phyloP scores from a whole-genome alignment of 37 sponge, comb jelly and placozoan species.

The Axinella damicornis region DNA sequence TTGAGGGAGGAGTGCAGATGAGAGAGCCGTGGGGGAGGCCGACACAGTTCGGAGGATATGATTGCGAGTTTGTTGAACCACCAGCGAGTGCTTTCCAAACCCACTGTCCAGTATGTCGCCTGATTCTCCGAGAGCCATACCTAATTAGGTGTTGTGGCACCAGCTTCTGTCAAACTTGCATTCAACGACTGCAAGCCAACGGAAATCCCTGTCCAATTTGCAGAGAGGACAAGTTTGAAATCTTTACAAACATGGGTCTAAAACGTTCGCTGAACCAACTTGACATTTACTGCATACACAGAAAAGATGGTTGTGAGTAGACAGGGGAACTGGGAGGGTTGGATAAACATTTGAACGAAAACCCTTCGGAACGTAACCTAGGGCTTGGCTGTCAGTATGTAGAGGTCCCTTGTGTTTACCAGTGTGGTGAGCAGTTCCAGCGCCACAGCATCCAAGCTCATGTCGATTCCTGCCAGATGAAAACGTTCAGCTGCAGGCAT shows the following conservation, averaged over 20 bases:
- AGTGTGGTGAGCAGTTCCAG: no score
- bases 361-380: no score
- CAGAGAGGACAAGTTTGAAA: neutral
- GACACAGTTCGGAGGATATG: neutral
- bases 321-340: neutral
- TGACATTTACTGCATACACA: constrained; percentile 3
- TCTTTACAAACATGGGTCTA: constrained; percentile 37
- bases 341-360: neutral
- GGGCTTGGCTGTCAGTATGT: no score
- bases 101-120: constrained; percentile 39
- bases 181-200: neutral
- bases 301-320: neutral
- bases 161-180: constrained; percentile 37
- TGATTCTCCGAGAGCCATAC: constrained; percentile 41
- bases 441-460: no score
- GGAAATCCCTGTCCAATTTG: constrained; percentile 32
- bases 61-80: constrained; percentile 31
- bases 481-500: no score
- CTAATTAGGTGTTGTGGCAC: constrained; percentile 45
- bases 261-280: constrained; percentile 41
- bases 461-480: no score
- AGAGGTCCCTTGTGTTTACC: no score
- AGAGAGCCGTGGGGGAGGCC: no score
- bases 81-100: constrained; percentile 5
- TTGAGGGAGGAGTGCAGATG: no score